Evolutionary conservation across 37 sponge, comb jelly and placozoan species (phyloP), one percentile per base, ranked within the genome.

Genomic region (Mnemiopsis leidyi): DNA sequence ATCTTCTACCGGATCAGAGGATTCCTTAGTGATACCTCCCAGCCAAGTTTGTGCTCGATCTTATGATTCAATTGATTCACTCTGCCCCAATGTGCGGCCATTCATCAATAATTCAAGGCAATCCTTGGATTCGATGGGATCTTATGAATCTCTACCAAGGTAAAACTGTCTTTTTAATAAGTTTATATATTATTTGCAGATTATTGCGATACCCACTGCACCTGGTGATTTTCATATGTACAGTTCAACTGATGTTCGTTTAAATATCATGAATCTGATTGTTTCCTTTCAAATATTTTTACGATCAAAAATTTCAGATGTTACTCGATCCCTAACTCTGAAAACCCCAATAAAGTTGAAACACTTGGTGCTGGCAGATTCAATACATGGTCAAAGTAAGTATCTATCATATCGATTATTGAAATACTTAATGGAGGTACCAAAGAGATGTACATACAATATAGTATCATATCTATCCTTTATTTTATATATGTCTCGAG

Each of bases 241-340:
- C n/a, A n/a, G n/a, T n/a, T n/a, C n/a, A n/a, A n/a, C n/a, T n/a
- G n/a, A n/a, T n/a, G n/a, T n/a, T n/a, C n/a, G n/a, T n/a, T n/a
- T n/a, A n/a, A n/a, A n/a, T n/a, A n/a, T n/a, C n/a, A n/a, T n/a
- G n/a, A n/a, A n/a, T n/a, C n/a, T n/a, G n/a, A n/a, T n/a, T n/a
- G n/a, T n/a, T n/a, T n/a, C n/a, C n/a, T n/a, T n/a, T n/a, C n/a
- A n/a, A n/a, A n/a, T n/a, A n/a, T n/a, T n/a, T n/a, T n/a, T n/a
- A n/a, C n/a, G n/a, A n/a, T n/a, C n/a, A n/a, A n/a, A n/a, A n/a
- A n/a, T n/a, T n/a, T n/a, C 90, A 85, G 90, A 61, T 85, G 90
- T 26, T 85, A 85, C 61, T 85, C 90, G 3, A 85, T 85, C 36
- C 90, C 90, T 85, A 85, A 85, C 61, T 85, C 90, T 39, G 90